These are phyloP conservation scores for Cyprinodon variegatus DNA, from an alignment of 2,113 vertebrate species.

Conservation along the genomic window DNA sequence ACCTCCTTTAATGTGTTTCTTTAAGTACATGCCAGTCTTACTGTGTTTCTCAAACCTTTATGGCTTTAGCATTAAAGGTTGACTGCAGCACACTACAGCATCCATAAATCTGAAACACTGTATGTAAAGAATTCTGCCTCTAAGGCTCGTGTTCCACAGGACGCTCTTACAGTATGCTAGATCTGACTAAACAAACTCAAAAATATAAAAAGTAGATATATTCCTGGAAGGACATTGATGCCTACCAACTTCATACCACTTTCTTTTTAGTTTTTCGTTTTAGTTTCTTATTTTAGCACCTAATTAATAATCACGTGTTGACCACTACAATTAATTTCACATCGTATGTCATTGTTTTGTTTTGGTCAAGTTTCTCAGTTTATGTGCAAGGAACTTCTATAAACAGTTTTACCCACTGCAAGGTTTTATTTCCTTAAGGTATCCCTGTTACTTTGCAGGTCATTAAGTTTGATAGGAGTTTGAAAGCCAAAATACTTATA, in stretches of 20 bases:
- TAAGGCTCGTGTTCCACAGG: constrained; percentile 23
- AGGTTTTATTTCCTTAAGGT: no score
- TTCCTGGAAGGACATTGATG: not conserved
- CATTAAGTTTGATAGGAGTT: no score
- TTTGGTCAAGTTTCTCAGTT: not conserved
- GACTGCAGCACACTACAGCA: constrained; percentile 40
- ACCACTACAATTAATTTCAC: not conserved
- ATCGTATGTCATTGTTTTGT: no score
- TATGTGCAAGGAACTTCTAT: not conserved
- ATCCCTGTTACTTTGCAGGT: no score
- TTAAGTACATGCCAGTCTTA: constrained; percentile 8
- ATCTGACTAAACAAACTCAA: not conserved
- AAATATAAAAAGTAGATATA: not conserved
- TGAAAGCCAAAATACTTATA: no score
- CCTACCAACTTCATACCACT: not conserved
- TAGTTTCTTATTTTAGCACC: not conserved
- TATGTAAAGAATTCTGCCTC: constrained; percentile 16
- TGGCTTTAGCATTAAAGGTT: constrained; percentile 33
- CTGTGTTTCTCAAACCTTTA: constrained; percentile 9
- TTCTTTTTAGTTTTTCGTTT: not conserved
- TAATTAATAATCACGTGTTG: not conserved
- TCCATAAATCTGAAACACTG: constrained; percentile 51
- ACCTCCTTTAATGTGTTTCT: constrained; percentile 13
- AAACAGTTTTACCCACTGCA: not conserved
- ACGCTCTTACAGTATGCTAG: not conserved